phyloP scores from a whole-genome alignment of 2,797 vertebrate species.

The Sphaeramia orbicularis region DNA sequence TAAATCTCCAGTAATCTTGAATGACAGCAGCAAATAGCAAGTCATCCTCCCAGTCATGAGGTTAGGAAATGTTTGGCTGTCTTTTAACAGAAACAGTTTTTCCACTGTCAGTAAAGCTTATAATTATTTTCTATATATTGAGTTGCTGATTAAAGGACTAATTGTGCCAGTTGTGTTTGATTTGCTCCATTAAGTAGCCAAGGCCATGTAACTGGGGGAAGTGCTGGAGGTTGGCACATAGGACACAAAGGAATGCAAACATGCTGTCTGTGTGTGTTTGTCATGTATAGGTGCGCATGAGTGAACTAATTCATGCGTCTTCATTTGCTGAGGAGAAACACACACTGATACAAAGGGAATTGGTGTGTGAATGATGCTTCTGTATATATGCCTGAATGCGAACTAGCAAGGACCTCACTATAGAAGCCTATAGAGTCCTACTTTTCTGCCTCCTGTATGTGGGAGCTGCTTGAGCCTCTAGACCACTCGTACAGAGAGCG shows the following conservation, averaged over 20 bases:
- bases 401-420: conserved; percentile 30
- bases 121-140: too few species aligned
- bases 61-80: too few species aligned
- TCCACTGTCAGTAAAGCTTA: too few species aligned
- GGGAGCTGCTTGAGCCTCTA: not conserved
- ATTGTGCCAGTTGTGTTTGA: too few species aligned
- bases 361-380: conserved; percentile 50
- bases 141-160: too few species aligned
- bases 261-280: conserved; percentile 4
- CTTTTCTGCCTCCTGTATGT: conserved; percentile 9
- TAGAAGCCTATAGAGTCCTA: conserved; percentile 10
- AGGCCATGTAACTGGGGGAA: rapidly evolving
- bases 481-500: not conserved
- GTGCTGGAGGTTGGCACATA: not conserved
- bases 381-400: conserved; percentile 32
- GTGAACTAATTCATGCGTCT: conserved; percentile 31
- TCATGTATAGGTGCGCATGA: conserved; percentile 32
- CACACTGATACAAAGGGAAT: conserved; percentile 13
- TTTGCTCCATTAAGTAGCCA: not conserved
- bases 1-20: too few species aligned
- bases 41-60: too few species aligned
- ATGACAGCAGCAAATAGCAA: too few species aligned
- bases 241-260: conserved; percentile 4
- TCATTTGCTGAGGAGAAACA: conserved; percentile 8
- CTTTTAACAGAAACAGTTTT: too few species aligned